These are phyloP conservation scores for Hipparchia semele DNA, from an alignment of 2,888 invertebrate species.

Conservation along the genomic window DNA sequence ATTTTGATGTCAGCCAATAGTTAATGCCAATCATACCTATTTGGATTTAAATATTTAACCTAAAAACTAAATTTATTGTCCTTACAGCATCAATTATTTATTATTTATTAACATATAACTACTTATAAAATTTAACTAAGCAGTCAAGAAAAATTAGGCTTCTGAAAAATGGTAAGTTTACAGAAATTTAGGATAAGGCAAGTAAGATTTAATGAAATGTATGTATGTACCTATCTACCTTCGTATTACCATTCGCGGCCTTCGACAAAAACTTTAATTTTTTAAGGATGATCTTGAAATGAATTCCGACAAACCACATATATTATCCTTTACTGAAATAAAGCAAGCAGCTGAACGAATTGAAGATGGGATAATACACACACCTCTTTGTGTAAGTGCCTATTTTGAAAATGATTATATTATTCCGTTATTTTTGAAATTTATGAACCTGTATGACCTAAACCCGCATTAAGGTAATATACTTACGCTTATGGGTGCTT, in stretches of 20 bases:
- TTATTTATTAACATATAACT: not conserved
- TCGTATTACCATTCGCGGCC: too few relatives aligned
- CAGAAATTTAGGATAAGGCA: not conserved
- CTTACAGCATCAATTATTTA: not conserved
- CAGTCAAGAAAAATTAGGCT: not conserved
- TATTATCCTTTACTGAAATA: slow-evolving; percentile 67
- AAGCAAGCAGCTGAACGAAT: slow-evolving; percentile 70
- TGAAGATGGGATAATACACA: slow-evolving; percentile 72
- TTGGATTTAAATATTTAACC: not conserved
- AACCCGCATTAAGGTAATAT: too few relatives aligned
- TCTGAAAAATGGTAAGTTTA: not conserved
- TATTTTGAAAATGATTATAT: not conserved
- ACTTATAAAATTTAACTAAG: not conserved
- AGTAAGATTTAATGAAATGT: not conserved
- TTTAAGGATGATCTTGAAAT: slow-evolving; percentile 38
- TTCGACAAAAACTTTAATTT: not conserved
- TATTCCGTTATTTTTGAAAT: not conserved
- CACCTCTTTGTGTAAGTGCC: slow-evolving; percentile 71
- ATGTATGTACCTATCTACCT: not conserved
- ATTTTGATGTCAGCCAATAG: not conserved
- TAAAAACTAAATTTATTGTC: slow-evolving; percentile 1
- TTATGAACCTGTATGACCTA: too few relatives aligned
- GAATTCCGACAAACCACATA: slow-evolving; percentile 46
- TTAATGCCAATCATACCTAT: not conserved
- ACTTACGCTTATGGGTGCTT: too few relatives aligned